Conservation (phyloP, 2,888 invertebrate genomes). For the Chironomus tentans region DNA sequence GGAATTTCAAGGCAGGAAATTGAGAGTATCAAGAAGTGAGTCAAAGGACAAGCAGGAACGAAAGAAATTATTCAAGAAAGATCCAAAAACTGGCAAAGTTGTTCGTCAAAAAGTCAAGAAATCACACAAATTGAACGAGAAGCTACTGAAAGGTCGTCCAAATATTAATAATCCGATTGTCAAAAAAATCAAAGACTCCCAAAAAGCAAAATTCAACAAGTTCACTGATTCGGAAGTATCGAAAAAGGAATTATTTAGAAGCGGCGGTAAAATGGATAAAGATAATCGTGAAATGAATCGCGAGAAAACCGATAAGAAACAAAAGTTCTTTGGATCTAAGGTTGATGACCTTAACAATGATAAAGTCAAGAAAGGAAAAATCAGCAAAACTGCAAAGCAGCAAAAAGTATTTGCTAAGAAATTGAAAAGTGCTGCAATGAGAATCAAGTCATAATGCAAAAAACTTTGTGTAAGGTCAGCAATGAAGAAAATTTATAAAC, state of each 20-base stretch:
- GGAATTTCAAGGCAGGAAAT: background rate
- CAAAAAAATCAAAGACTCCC: conserved; percentile 18
- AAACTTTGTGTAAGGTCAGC: too few relatives aligned
- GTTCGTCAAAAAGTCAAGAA: conserved; percentile 27
- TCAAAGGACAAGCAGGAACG: conserved; percentile 24
- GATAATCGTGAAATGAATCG: conserved; percentile 3
- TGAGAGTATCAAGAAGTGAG: conserved; percentile 5
- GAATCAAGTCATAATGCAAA: background rate
- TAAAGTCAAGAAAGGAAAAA: conserved; percentile 8
- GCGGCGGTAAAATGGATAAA: conserved; percentile 16
- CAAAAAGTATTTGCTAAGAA: conserved; percentile 17
- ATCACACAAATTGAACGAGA: conserved; percentile 27
- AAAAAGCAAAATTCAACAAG: conserved; percentile 25
- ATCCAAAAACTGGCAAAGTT: conserved; percentile 23
- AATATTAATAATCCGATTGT: conserved; percentile 26
- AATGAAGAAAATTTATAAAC: background rate
- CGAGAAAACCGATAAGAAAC: background rate
- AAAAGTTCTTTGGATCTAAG: conserved; percentile 20
- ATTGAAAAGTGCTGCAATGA: conserved; percentile 6
- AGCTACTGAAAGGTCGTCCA: conserved; percentile 23
- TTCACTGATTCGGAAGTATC: conserved; percentile 16
- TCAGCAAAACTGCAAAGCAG: conserved; percentile 1
- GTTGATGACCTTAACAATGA: background rate
- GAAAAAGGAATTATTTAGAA: conserved; percentile 25
- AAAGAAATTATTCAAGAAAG: conserved; percentile 18